Evolutionary conservation across 2,797 vertebrate species (phyloP), one percentile per base, ranked within the genome.

Genomic region (Thunnus albacares): DNA sequence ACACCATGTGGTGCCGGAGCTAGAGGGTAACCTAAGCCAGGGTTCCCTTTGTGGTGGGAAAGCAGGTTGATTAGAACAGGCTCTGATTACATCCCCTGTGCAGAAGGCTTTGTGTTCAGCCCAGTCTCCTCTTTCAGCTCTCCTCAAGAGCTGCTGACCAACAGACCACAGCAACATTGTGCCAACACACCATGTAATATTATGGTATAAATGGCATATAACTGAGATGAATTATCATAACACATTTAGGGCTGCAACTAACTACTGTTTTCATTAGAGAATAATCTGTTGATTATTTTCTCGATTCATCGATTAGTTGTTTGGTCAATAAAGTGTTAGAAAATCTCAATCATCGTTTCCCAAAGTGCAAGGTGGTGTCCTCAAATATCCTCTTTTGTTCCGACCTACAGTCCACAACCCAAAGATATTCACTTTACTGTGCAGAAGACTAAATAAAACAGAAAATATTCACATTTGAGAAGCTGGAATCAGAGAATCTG

Each of bases 41-140:
- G 92, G 89, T 94, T 94, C 90, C 94, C 92, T 95, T 94, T 94
- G 91, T 95, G 91, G 87, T 91, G 92, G 87, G 77, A 84, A 90
- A 72, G 92, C 89, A 90, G 89, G 82, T 89, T 93, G 92, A 95
- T 94, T 94, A 94, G 90, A 83, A 81, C 55, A 65, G 84, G 90
- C 90, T 95, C 94, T 89, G 83, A 88, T 95, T 93, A 92, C 93
- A 89, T 87, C 83, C 91, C 75, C 77, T 82, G 79, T 83, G 81
- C 87, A 87, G 83, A 86, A 74, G 86, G 82, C 91, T 94, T 94
- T 94, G 90, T 93, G 79, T 90, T 90, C 65, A 63, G 67, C 59
- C 82, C 75, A 45, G 91, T 87, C 86, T 95, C 93, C 71, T 85
- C 87, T 95, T 94, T 93, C 94, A 93, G 69, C 71, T 85, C 57